Conservation (phyloP, 2,113 vertebrate species). For the Anseranas semipalmata region DNA sequence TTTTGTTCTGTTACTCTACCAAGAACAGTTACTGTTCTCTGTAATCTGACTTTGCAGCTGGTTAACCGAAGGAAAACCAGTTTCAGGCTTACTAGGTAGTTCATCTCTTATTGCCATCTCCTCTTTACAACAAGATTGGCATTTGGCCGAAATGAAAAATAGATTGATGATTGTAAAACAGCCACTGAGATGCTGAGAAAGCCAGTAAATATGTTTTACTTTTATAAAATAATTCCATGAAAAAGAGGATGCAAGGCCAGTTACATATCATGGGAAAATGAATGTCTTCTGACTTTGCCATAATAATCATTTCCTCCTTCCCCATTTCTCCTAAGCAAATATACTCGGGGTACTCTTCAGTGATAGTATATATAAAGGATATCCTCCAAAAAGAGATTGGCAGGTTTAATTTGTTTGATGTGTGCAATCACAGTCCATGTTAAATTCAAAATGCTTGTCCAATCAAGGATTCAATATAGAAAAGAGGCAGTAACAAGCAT, state of each 20-base stretch:
- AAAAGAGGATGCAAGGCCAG: conserved; percentile 7
- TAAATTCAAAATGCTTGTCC: conserved; percentile 94
- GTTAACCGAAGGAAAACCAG: background rate
- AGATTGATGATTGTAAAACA: background rate
- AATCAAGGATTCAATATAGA: conserved; percentile 88
- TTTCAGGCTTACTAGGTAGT: background rate
- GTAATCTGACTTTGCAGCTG: background rate
- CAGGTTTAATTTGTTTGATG: conserved; percentile 98
- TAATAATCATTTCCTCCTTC: conserved; percentile 69
- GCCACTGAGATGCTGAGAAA: background rate
- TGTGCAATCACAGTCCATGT: conserved; percentile 97
- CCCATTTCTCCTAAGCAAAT: conserved; percentile 74
- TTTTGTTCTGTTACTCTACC: background rate
- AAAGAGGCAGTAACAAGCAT: conserved; percentile 86
- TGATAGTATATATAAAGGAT: conserved; percentile 84
- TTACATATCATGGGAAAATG: conserved; percentile 36
- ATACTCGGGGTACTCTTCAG: conserved; percentile 71
- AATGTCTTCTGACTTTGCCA: conserved; percentile 37
- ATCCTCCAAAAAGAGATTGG: conserved; percentile 90
- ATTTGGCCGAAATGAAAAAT: background rate
- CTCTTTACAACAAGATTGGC: conserved; percentile 21
- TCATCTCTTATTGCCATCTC: background rate
- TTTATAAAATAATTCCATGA: conserved; percentile 12
- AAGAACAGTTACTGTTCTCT: background rate
- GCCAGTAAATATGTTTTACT: background rate